Evolutionary conservation across 2,888 invertebrate species (phyloP).

Genomic region (Cantharis flavilabris): DNA sequence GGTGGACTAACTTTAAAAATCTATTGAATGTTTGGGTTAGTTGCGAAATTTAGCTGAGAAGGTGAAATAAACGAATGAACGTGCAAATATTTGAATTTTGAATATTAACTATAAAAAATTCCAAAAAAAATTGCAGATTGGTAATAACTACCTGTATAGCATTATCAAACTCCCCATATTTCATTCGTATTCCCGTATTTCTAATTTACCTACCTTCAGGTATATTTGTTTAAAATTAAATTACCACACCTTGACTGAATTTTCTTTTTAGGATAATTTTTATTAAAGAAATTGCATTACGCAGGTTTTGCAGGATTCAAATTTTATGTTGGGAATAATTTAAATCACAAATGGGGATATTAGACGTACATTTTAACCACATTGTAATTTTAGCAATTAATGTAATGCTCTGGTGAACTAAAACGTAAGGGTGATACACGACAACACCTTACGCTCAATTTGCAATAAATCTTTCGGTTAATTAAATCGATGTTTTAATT

Average conservation of each 20-base stretch:
- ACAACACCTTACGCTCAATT: conserved; percentile 6
- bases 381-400: not conserved
- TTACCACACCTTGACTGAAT: no score
- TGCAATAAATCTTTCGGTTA: conserved; percentile 11
- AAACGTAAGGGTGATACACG: conserved; percentile 7
- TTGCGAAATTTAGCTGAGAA: not conserved
- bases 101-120: no score
- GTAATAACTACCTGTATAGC: no score
- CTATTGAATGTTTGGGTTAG: not conserved
- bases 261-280: no score
- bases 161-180: no score
- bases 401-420: not conserved
- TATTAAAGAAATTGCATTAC: no score
- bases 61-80: not conserved
- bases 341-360: not conserved
- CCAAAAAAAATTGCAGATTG: no score
- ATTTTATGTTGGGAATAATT: not conserved
- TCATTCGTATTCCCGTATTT: no score
- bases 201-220: no score
- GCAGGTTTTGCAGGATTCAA: not conserved
- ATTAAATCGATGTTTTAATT: conserved; percentile 15
- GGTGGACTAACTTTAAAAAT: no score
- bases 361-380: not conserved
- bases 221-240: no score
- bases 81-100: no score